These are phyloP conservation scores for Colletes collaris DNA, from an alignment of 2,888 invertebrate species.

Conservation along the genomic window DNA sequence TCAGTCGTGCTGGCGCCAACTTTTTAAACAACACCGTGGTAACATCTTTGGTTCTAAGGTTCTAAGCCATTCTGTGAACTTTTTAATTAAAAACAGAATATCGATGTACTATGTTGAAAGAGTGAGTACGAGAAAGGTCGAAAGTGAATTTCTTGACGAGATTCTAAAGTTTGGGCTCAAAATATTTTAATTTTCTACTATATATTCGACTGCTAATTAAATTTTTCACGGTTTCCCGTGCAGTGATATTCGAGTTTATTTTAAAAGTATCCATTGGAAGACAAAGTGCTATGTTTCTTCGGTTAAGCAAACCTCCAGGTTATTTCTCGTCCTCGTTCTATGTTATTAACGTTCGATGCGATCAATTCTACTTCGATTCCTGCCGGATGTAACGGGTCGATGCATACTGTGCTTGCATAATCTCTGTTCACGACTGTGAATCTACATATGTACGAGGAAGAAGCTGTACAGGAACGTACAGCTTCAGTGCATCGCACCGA, in stretches of 20 bases:
- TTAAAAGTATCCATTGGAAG: too few species aligned
- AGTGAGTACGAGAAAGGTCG: too few species aligned
- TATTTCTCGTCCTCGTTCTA: slow-evolving; percentile 8
- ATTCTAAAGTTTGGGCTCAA: too few species aligned
- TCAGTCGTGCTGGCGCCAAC: slow-evolving; percentile 48
- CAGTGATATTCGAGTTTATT: too few species aligned
- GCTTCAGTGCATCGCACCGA: slow-evolving; percentile 33
- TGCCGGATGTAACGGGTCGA: slow-evolving; percentile 34
- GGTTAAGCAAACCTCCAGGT: not conserved
- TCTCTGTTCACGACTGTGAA: slow-evolving; percentile 13
- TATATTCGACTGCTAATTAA: too few species aligned
- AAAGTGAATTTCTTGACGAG: too few species aligned
- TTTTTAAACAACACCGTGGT: slow-evolving; percentile 42
- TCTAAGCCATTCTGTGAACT: too few species aligned
- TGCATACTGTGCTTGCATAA: slow-evolving; percentile 35
- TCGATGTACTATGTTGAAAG: too few species aligned
- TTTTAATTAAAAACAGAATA: too few species aligned
- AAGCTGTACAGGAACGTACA: slow-evolving; percentile 2
- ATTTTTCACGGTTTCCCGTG: too few species aligned
- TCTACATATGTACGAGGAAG: slow-evolving; percentile 26
- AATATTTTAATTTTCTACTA: too few species aligned
- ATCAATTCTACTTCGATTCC: slow-evolving; percentile 57
- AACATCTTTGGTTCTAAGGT: too few species aligned
- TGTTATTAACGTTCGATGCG: slow-evolving; percentile 51
- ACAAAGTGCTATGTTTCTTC: not conserved